These are phyloP conservation scores for Xenopus laevis DNA, from an alignment of 2,113 vertebrate genomes.

Conservation along the genomic window DNA sequence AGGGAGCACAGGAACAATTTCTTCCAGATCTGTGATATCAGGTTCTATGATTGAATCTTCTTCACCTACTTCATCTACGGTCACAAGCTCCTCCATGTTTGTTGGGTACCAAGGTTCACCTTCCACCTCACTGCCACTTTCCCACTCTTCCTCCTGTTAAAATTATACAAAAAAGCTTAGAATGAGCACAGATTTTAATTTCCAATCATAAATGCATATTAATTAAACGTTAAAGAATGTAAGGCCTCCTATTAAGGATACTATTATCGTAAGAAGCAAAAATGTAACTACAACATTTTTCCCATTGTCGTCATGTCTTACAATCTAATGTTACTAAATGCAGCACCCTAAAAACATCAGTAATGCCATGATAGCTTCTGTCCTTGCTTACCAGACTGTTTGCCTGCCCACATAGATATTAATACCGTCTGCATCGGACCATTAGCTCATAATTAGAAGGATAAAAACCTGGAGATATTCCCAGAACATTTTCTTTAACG, in stretches of 20 bases:
- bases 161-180: slow-evolving; percentile 34
- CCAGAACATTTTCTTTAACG: slow-evolving; percentile 58
- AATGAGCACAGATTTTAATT: background rate
- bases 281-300: background rate
- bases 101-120: slow-evolving; percentile 91
- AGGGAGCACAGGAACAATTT: slow-evolving; percentile 65
- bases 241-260: no score
- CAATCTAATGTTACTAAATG: slow-evolving; percentile 48
- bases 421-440: slow-evolving; percentile 57
- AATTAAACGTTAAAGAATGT: no score
- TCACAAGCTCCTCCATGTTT: slow-evolving; percentile 95
- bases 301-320: slow-evolving; percentile 11
- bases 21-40: slow-evolving; percentile 83
- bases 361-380: slow-evolving; percentile 52
- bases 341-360: slow-evolving; percentile 49
- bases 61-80: slow-evolving; percentile 94
- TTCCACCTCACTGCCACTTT: slow-evolving; percentile 82
- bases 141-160: slow-evolving; percentile 69
- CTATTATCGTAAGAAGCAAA: no score
- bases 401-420: slow-evolving; percentile 56
- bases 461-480: slow-evolving; percentile 61
- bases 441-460: slow-evolving; percentile 61
- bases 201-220: no score
- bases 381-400: slow-evolving; percentile 57
- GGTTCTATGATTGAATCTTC: slow-evolving; percentile 89